Conservation (phyloP, 2,113 vertebrate genomes). For the Martes martes region DNA sequence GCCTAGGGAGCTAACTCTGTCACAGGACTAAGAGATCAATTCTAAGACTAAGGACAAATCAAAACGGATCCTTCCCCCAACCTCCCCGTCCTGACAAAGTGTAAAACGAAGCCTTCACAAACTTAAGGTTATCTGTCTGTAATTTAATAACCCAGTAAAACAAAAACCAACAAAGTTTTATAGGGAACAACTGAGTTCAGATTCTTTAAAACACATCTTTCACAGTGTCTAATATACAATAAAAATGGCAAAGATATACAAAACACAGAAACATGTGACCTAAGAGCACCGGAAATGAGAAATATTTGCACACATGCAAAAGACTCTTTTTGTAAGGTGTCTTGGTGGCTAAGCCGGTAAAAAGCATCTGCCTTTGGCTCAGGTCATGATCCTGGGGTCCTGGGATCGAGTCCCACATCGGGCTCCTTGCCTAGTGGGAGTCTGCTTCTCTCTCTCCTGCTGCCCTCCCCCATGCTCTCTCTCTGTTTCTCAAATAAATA, state of each 20-base stretch:
- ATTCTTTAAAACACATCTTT: not conserved
- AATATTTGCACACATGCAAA: not conserved
- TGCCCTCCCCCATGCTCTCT: too few relatives aligned
- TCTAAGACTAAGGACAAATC: conserved; percentile 28
- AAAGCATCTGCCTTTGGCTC: not conserved
- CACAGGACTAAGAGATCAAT: not conserved
- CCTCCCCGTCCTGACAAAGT: not conserved
- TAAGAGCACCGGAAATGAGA: not conserved
- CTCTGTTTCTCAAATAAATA: too few relatives aligned
- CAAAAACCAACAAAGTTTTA: conserved; percentile 24
- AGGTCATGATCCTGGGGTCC: not conserved
- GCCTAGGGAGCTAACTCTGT: not conserved
- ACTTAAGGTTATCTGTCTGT: conserved; percentile 10
- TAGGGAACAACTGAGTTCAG: not conserved
- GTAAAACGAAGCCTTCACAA: not conserved
- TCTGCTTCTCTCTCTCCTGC: too few relatives aligned
- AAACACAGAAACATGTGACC: not conserved
- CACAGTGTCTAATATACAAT: not conserved
- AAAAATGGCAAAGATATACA: not conserved
- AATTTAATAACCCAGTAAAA: conserved; percentile 7
- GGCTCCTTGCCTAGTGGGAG: too few relatives aligned
- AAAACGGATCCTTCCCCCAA: not conserved
- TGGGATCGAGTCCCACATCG: too few relatives aligned
- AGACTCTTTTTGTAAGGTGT: not conserved
- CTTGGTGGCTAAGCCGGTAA: not conserved